Evolutionary conservation across 2,888 invertebrate genomes (phyloP).

Genomic region (Dysmachus trigonus): DNA sequence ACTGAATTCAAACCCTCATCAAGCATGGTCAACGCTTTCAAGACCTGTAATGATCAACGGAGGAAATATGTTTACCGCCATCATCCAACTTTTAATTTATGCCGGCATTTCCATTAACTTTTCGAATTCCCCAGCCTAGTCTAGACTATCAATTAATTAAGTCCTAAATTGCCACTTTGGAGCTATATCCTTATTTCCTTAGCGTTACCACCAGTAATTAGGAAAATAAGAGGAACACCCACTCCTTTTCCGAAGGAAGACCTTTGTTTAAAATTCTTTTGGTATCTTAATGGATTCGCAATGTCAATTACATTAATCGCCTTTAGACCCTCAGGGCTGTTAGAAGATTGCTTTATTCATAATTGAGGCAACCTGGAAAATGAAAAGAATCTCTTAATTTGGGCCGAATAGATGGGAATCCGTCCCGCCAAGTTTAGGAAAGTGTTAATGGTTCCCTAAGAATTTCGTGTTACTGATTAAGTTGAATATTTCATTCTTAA

Average conservation of each 20-base stretch:
- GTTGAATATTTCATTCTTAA: background rate
- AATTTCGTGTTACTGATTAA: background rate
- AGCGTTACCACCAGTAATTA: background rate
- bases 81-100: background rate
- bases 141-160: background rate
- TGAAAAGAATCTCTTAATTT: background rate
- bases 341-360: background rate
- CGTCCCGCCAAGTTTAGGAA: background rate
- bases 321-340: background rate
- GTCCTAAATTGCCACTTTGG: background rate
- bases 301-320: background rate
- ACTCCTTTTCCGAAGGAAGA: background rate
- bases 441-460: background rate
- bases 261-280: background rate
- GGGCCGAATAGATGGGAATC: background rate
- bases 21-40: background rate
- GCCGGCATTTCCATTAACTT: background rate
- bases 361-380: background rate
- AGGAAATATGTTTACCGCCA: background rate
- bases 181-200: background rate
- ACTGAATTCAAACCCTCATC: background rate
- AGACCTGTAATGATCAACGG: background rate
- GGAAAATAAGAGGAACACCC: background rate
- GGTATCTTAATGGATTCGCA: background rate
- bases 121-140: background rate